These are phyloP conservation scores for Oppia nitens DNA, from an alignment of 1,140 invertebrate species.

Conservation along the genomic window DNA sequence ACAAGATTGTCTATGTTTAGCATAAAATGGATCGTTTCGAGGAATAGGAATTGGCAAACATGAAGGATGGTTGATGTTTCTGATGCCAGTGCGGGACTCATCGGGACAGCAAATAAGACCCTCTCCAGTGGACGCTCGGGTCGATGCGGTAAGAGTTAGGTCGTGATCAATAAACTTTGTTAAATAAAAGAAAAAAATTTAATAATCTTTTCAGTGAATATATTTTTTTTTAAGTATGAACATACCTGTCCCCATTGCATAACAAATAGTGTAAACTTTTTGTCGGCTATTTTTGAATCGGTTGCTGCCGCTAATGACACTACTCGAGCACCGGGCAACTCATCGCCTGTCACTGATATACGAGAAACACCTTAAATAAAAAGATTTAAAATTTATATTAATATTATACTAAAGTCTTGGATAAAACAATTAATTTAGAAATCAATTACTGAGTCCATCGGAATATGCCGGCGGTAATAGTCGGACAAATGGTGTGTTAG, in stretches of 20 bases:
- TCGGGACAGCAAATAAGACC: slow-evolving; percentile 24
- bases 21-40: slow-evolving; percentile 21
- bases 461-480: slow-evolving; percentile 28
- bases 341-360: slow-evolving; percentile 1
- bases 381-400: too few relatives aligned
- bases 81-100: slow-evolving; percentile 11
- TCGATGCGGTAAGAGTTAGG: slow-evolving; percentile 14
- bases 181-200: slow-evolving; percentile 3
- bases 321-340: slow-evolving; percentile 19
- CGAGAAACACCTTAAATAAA: slow-evolving; percentile 15
- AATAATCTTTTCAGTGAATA: not conserved
- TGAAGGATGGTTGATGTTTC: slow-evolving; percentile 15
- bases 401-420: too few relatives aligned
- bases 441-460: too few relatives aligned
- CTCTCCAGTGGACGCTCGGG: slow-evolving; percentile 15
- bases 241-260: slow-evolving; percentile 60
- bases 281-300: slow-evolving; percentile 17
- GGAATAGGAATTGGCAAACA: slow-evolving; percentile 21
- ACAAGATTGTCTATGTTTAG: slow-evolving; percentile 15
- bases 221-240: not conserved
- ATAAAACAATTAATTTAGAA: too few relatives aligned
- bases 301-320: slow-evolving; percentile 19
- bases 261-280: slow-evolving; percentile 39
- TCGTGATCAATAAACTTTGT: slow-evolving; percentile 17
- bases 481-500: slow-evolving; percentile 27